A percentile compares a stretch with the other conserved stretches of the same genome.
Conservation (phyloP, 2,797 vertebrate species). For the Pachyuromys duprasi region DNA sequence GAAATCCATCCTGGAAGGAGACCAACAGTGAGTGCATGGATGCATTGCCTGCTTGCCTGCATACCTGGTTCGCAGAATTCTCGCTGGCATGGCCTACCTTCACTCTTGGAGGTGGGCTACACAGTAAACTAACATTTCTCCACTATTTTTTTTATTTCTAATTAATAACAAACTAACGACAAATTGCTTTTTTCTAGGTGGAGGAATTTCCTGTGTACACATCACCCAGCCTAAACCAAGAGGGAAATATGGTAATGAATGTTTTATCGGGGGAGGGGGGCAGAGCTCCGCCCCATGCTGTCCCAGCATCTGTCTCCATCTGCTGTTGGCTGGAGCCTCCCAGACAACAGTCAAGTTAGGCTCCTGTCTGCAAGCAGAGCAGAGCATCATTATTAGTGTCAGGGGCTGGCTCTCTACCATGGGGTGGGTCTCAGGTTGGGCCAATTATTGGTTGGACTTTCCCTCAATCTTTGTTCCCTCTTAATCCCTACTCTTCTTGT, state of each 20-base stretch:
- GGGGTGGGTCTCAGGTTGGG: too few species aligned
- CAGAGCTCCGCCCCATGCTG: too few species aligned
- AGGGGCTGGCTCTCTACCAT: too few species aligned
- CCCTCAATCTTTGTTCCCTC: too few species aligned
- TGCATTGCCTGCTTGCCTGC: neutral
- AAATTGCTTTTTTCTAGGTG: neutral
- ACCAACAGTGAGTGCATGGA: neutral
- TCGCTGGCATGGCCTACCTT: neutral
- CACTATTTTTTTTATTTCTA: neutral
- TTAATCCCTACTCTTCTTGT: too few species aligned
- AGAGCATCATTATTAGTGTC: too few species aligned
- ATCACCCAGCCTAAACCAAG: neutral
- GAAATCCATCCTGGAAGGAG: neutral
- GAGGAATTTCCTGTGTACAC: neutral
- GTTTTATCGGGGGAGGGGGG: neutral
- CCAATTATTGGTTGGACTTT: too few species aligned
- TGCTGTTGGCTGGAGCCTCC: too few species aligned
- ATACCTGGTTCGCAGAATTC: neutral
- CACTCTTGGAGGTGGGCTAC: neutral
- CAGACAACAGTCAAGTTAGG: too few species aligned
- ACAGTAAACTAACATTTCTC: neutral
- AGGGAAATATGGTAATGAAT: neutral
- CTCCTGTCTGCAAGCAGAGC: too few species aligned
- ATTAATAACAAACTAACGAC: neutral
- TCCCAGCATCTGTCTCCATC: too few species aligned